Conservation (phyloP, 2,888 invertebrate species). For the Drosophila rubida region DNA sequence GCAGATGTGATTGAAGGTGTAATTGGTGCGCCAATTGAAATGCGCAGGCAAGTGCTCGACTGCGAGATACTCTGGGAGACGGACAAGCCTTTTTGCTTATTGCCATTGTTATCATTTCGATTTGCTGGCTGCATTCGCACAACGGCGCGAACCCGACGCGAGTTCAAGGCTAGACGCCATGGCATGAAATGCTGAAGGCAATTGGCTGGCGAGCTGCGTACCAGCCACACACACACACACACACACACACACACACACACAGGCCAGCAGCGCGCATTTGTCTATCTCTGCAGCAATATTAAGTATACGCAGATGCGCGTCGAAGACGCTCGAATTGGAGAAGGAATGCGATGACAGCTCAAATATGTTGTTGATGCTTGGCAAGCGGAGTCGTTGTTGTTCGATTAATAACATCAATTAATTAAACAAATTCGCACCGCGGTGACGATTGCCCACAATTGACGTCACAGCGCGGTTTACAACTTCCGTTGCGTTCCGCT, state of each 20-base stretch:
- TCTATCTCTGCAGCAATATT: neutral
- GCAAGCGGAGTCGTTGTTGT: slow-evolving; percentile 26
- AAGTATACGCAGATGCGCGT: neutral
- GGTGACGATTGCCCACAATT: slow-evolving; percentile 54
- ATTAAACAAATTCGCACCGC: slow-evolving; percentile 53
- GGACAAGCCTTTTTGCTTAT: slow-evolving; percentile 10
- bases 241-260: neutral
- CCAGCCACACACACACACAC: neutral
- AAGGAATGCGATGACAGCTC: too few relatives aligned
- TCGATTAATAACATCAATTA: slow-evolving; percentile 57
- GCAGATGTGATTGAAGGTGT: too few relatives aligned
- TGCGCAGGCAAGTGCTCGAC: too few relatives aligned
- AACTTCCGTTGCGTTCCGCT: slow-evolving; percentile 34
- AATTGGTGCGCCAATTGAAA: too few relatives aligned
- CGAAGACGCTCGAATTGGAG: too few relatives aligned
- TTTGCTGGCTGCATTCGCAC: slow-evolving; percentile 15
- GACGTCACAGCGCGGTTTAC: slow-evolving; percentile 44
- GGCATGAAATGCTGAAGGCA: slow-evolving; percentile 6
- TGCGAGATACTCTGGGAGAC: too few relatives aligned
- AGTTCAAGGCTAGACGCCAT: slow-evolving; percentile 27
- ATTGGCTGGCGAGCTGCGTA: slow-evolving; percentile 4
- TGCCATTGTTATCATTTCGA: slow-evolving; percentile 21
- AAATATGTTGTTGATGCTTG: too few relatives aligned
- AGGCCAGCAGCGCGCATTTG: too few relatives aligned
- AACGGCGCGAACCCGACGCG: slow-evolving; percentile 8